Conservation (phyloP, 2,113 vertebrate species). For the Chaetorhynchus papuensis region DNA sequence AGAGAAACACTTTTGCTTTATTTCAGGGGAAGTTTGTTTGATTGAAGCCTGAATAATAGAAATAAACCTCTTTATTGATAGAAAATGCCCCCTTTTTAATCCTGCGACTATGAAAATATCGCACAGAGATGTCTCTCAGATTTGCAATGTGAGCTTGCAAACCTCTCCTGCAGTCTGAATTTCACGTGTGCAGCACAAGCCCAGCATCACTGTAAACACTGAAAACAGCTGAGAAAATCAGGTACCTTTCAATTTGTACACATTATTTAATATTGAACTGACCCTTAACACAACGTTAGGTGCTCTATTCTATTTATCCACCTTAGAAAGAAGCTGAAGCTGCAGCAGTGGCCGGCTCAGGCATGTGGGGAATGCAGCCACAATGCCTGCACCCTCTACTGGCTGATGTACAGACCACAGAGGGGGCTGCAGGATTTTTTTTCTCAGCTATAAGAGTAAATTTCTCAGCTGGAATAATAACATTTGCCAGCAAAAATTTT, state of each 20-base stretch:
- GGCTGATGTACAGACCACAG: not conserved
- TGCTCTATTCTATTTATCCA: not conserved
- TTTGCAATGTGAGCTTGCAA: not conserved
- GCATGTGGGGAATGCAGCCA: not conserved
- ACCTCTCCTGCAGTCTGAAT: not conserved
- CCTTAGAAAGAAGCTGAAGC: not conserved
- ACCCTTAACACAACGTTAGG: accelerated
- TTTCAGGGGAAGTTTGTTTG: not conserved
- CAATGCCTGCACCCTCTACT: conserved; percentile 59
- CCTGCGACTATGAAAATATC: not conserved
- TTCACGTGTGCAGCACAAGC: not conserved
- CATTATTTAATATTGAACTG: not conserved
- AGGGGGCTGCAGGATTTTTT: not conserved
- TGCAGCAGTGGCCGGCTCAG: not conserved
- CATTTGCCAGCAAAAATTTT: not conserved
- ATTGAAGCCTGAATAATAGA: not conserved
- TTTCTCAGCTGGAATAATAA: not conserved
- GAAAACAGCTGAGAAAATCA: not conserved
- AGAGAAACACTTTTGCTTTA: not conserved
- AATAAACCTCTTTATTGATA: not conserved
- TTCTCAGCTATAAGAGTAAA: not conserved
- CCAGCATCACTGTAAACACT: not conserved
- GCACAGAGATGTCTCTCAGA: accelerated
- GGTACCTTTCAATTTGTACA: not conserved
- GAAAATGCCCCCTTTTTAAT: not conserved